These are phyloP conservation scores for Hypsopygia costalis DNA, from an alignment of 2,888 invertebrate genomes.

Conservation along the genomic window DNA sequence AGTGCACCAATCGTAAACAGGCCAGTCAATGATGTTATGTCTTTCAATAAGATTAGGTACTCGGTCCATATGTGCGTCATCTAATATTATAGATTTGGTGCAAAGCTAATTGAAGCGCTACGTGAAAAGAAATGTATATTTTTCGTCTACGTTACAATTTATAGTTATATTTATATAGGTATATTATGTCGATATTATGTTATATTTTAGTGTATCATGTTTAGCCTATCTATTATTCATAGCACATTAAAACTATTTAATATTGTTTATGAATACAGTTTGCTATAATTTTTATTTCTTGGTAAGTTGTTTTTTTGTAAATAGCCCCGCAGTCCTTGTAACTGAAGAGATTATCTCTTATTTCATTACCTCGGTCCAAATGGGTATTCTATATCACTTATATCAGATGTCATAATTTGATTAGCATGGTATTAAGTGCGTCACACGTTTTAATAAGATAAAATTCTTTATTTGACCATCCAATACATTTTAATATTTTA, in stretches of 20 bases:
- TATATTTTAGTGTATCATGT: constrained; percentile 17
- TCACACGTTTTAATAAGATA: too few relatives aligned
- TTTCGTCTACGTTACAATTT: constrained; percentile 22
- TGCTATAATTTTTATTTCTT: constrained; percentile 19
- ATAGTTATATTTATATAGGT: constrained; percentile 22
- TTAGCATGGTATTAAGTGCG: too few relatives aligned
- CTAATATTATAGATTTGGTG: constrained; percentile 45
- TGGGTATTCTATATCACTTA: too few relatives aligned
- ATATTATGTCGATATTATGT: constrained; percentile 11
- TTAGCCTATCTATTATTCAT: constrained; percentile 19
- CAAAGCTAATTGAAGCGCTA: constrained; percentile 58
- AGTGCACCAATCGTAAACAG: constrained; percentile 35
- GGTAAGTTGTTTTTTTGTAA: constrained; percentile 15
- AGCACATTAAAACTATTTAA: constrained; percentile 20
- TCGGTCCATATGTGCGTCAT: constrained; percentile 30
- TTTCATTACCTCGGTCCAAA: too few relatives aligned
- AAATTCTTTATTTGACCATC: too few relatives aligned
- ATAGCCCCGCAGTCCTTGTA: constrained; percentile 17
- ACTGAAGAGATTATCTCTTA: neutral
- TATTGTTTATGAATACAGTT: constrained; percentile 24
- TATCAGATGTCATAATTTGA: too few relatives aligned
- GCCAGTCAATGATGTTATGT: constrained; percentile 1
- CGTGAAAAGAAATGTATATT: constrained; percentile 38
- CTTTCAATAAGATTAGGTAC: neutral
- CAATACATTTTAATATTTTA: too few relatives aligned